A percentile compares a stretch with the other conserved stretches of the same genome.
Evolutionary conservation across 1,140 invertebrate species (phyloP).

Genomic region (Tribolium madens): DNA sequence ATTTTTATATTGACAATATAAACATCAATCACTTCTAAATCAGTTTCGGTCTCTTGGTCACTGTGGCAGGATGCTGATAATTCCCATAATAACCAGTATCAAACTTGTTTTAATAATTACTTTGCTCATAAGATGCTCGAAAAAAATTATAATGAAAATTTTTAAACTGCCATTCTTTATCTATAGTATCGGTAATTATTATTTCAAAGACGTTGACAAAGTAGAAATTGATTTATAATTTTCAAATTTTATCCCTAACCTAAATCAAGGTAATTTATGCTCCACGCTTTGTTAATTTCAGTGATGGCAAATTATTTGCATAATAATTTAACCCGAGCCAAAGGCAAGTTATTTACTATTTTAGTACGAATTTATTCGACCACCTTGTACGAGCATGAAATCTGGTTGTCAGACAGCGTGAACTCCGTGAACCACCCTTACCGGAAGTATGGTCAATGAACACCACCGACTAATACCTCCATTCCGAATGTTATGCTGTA

Average conservation of each 20-base stretch:
- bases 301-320: constrained; percentile 7
- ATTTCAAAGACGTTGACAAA: background rate
- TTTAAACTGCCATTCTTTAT: too few relatives aligned
- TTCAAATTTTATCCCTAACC: background rate
- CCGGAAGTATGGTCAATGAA: constrained; percentile 47
- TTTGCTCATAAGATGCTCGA: background rate
- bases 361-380: background rate
- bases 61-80: background rate
- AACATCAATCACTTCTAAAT: too few relatives aligned
- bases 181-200: background rate
- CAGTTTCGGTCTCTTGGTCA: background rate
- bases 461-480: constrained; percentile 22
- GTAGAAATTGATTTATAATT: too few relatives aligned
- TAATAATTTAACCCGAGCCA: constrained; percentile 9
- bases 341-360: background rate
- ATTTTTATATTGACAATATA: too few relatives aligned
- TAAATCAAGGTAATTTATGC: constrained; percentile 5
- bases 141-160: too few relatives aligned
- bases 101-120: background rate
- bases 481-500: constrained; percentile 5
- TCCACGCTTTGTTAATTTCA: constrained; percentile 12
- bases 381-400: constrained; percentile 21
- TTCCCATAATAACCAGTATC: background rate
- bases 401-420: constrained; percentile 44
- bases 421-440: constrained; percentile 41